Evolutionary conservation across 2,888 invertebrate genomes (phyloP), one percentile per base, ranked within the genome.

Genomic region (Parnassius mnemosyne): DNA sequence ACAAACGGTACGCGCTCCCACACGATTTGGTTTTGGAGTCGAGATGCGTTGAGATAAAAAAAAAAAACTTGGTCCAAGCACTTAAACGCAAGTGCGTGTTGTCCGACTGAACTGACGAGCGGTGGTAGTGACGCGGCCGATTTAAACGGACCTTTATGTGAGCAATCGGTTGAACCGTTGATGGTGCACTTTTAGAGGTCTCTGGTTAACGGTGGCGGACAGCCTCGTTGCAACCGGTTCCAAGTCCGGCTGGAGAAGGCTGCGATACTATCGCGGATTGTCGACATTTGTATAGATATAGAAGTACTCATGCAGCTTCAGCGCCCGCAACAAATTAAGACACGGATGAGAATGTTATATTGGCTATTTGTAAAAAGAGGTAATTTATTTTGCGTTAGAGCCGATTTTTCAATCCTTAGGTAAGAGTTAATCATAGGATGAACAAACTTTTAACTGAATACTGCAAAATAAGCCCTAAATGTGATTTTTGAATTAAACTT

Each of bases 201-300:
- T 55, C 20, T 49, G 54, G 68, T 64, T 20, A 64, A 53, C 70
- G 81, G 85, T 69, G 64, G 68, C 64, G 69, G 70, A 68, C 80
- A 83, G 76, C 77, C 80, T 80, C 78, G 75, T 56, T 72, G 71
- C 82, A 81, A 89, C 89, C 89, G 88, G 90, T 89, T 89, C 80
- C 76, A 71, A 73, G 71, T 71, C 80, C 73, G 77, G 71, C 77
- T 70, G 66, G 72, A 75, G 83, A 77, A 79, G 80, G 75, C 75
- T 76, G 73, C 75, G n/a, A 49, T 49, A 83, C 79, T 74, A 71
- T 71, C 71, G 77, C 76, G 81, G 83, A 81, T 67, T 66, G 63
- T 68, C 77, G 78, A 78, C 74, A 77, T 79, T 79, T 73, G 77
- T 78, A 70, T 72, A 47, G 56, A 20, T 78, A 70, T 72, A 47